Base-by-base conservation (phyloP, 2,888 invertebrate species). In the Eulithis testata region DNA sequence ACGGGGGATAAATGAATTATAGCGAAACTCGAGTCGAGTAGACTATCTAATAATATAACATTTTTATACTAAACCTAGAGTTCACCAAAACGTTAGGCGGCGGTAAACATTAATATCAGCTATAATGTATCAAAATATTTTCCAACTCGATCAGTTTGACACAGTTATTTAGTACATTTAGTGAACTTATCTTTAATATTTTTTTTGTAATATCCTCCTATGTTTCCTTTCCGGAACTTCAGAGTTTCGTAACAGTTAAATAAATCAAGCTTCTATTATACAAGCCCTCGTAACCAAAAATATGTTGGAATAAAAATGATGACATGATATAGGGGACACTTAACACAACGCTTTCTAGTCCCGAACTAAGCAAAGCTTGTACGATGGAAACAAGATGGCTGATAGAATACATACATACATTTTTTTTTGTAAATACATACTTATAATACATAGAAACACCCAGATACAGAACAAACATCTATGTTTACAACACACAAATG, bases 1-100 rank as follows among this genome's bases (percentile, higher is more conserved):
- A 81, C 86, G 84, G 83, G 79, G 79, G 79, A 81, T 84, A 84
- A 79, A 85, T 79, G 87, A 86, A 85, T 84, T 87, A 87, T 86
- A 81, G 67, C 69, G 47, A 64, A 70, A 70, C 65, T 68, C 62
- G 54, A 49, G 68, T 69, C 8, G 9, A 9, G 40, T 5, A 40
- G 8, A 11, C 9, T 40, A 40, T 40, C 40, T 40, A 40, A 8
- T 11, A 40, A 8, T 40, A 40, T 71, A 63, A 65, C 65, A 58
- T 69, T 70, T 66, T 62, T 65, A 66, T 57, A 40, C 37, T 31
- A 49, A 36, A 47, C 31, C 12, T 47, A 44, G 5, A 47, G 44
- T 44, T 47, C 45, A 47, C 45, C 11, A 36, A 44, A 7, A 49
- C 12, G 6, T 47, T 21, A 21, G 21, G 12, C 47, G 14, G 12